Evolutionary conservation across 2,113 vertebrate species (phyloP).

Genomic region (Macquaria australasica): DNA sequence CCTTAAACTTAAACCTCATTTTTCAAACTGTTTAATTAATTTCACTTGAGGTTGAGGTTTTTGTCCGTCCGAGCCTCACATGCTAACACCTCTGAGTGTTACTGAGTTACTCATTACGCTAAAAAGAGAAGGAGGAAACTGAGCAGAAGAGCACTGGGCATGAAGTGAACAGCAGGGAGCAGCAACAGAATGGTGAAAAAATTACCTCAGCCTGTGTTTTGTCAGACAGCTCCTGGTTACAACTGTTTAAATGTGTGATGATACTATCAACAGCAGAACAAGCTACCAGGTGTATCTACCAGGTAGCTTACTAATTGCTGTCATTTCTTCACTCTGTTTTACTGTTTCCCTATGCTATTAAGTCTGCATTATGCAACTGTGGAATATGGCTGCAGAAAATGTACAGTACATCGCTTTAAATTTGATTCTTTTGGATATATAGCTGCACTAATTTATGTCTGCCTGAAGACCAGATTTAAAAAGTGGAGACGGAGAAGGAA

Average conservation of each 20-base stretch:
- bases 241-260: conserved; percentile 4
- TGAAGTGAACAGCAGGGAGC: conserved; percentile 56
- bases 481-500: neutral
- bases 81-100: neutral
- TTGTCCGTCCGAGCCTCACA: neutral
- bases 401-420: neutral
- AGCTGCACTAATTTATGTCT: neutral
- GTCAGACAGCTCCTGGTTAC: neutral
- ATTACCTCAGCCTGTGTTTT: conserved; percentile 5
- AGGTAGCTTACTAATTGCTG: neutral
- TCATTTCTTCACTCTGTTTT: neutral
- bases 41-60: neutral
- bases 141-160: conserved; percentile 6
- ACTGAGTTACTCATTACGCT: neutral
- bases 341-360: neutral
- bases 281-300: neutral
- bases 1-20: neutral
- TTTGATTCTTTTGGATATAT: conserved; percentile 1
- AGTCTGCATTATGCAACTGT: neutral
- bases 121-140: neutral
- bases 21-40: neutral
- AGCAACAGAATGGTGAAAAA: conserved; percentile 48
- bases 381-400: conserved; percentile 20
- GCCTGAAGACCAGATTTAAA: neutral
- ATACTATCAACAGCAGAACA: neutral